phyloP scores from a whole-genome alignment of 2,797 vertebrate species.

The Sphaeramia orbicularis region DNA sequence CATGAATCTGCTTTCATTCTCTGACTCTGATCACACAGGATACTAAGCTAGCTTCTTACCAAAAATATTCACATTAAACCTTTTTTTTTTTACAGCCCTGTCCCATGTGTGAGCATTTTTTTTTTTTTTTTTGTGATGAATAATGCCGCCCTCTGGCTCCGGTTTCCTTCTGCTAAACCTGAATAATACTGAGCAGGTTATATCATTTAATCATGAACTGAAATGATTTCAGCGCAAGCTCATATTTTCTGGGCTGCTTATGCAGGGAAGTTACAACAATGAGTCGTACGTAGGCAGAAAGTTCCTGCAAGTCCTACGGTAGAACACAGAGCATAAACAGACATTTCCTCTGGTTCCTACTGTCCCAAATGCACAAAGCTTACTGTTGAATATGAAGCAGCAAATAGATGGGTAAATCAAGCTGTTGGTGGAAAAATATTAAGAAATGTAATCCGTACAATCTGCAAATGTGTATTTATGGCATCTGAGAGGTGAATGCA shows the following conservation, averaged over 20 bases:
- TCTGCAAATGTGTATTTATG: too few species aligned
- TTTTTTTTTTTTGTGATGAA: neutral
- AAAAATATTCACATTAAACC: slow-evolving; percentile 2
- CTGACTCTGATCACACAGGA: neutral
- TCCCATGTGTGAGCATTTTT: neutral
- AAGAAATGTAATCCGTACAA: too few species aligned
- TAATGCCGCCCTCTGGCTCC: slow-evolving; percentile 6
- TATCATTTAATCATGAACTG: slow-evolving; percentile 54
- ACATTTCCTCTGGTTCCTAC: slow-evolving; percentile 75
- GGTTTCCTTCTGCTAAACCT: neutral
- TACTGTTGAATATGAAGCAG: slow-evolving; percentile 15
- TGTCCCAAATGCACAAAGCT: slow-evolving; percentile 24
- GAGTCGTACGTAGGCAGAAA: slow-evolving; percentile 48
- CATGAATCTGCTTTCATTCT: slow-evolving; percentile 16
- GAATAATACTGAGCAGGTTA: slow-evolving; percentile 32
- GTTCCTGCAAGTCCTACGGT: slow-evolving; percentile 65
- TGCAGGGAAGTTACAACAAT: slow-evolving; percentile 76
- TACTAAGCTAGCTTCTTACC: neutral
- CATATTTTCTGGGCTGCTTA: slow-evolving; percentile 63
- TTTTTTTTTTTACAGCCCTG: neutral
- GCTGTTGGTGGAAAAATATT: too few species aligned
- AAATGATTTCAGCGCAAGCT: slow-evolving; percentile 60
- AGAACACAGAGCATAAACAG: slow-evolving; percentile 82
- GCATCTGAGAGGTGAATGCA: too few species aligned
- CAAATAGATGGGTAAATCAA: slow-evolving; percentile 4